Evolutionary conservation across 2,888 invertebrate genomes (phyloP).

Genomic region (Pammene fasciana): DNA sequence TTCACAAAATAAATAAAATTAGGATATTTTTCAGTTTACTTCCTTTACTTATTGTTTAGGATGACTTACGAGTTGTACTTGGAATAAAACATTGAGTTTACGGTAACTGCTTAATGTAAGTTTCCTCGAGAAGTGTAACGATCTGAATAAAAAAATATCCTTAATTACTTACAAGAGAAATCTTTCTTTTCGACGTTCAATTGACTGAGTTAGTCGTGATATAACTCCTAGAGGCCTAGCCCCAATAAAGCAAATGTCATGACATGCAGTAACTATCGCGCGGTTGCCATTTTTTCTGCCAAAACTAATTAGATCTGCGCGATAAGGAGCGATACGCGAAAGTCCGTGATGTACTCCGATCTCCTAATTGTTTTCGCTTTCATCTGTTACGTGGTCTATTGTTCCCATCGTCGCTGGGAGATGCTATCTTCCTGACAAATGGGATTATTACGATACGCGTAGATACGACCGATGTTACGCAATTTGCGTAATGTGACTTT

Average conservation of each 20-base stretch:
- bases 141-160: not conserved
- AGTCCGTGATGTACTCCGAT: slow-evolving; percentile 63
- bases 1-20: slow-evolving; percentile 54
- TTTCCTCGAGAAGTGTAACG: too few species aligned
- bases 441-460: slow-evolving; percentile 61
- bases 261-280: slow-evolving; percentile 23
- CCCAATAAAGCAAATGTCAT: slow-evolving; percentile 4
- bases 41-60: too few species aligned
- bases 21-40: not conserved
- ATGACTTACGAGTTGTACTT: too few species aligned
- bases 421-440: slow-evolving; percentile 75
- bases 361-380: slow-evolving; percentile 79
- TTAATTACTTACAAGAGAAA: not conserved
- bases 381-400: slow-evolving; percentile 67
- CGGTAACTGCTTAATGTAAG: too few species aligned
- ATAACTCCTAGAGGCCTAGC: not conserved
- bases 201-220: not conserved
- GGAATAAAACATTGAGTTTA: too few species aligned
- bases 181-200: not conserved
- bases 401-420: slow-evolving; percentile 61
- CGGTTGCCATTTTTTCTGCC: slow-evolving; percentile 29
- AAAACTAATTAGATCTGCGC: slow-evolving; percentile 46
- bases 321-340: slow-evolving; percentile 59
- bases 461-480: slow-evolving; percentile 65
- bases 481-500: slow-evolving; percentile 64